A percentile compares a stretch with the other conserved stretches of the same genome.
phyloP scores from a whole-genome alignment of 1,140 invertebrate species.

The Zaprionus capensis region DNA sequence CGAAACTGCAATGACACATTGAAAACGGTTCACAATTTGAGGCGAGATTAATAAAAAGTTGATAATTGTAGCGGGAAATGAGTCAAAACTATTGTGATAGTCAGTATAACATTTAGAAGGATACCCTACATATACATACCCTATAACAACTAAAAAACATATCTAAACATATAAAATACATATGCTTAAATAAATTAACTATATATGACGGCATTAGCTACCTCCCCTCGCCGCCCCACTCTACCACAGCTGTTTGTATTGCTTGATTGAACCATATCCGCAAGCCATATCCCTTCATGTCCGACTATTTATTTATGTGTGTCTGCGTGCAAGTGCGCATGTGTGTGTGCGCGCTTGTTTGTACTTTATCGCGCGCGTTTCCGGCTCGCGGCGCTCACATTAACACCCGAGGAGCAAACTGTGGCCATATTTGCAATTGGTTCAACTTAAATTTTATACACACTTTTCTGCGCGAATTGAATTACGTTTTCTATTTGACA shows the following conservation, averaged over 20 bases:
- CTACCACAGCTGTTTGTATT: constrained; percentile 42
- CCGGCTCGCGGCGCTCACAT: constrained; percentile 45
- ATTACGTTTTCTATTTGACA: not conserved
- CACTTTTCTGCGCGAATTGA: not conserved
- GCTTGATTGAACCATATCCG: constrained; percentile 61
- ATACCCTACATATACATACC: not conserved
- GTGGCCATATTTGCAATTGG: constrained; percentile 38
- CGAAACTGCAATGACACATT: not conserved
- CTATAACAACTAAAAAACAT: too few species aligned
- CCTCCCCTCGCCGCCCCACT: not conserved
- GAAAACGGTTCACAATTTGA: not conserved
- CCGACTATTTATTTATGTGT: constrained; percentile 23
- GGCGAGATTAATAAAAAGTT: not conserved
- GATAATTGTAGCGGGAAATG: not conserved
- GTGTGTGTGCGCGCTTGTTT: constrained; percentile 3
- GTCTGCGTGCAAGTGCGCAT: not conserved
- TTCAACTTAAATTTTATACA: constrained; percentile 24
- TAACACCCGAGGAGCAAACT: constrained; percentile 50
- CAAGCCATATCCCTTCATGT: constrained; percentile 35
- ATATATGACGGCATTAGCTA: not conserved
- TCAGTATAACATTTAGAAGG: not conserved
- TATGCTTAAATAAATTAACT: not conserved
- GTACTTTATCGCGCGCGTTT: constrained; percentile 41
- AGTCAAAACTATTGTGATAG: constrained; percentile 7
- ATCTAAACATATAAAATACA: not conserved